Conservation (phyloP, 2,888 invertebrate genomes). For the Geotrupes spiniger region DNA sequence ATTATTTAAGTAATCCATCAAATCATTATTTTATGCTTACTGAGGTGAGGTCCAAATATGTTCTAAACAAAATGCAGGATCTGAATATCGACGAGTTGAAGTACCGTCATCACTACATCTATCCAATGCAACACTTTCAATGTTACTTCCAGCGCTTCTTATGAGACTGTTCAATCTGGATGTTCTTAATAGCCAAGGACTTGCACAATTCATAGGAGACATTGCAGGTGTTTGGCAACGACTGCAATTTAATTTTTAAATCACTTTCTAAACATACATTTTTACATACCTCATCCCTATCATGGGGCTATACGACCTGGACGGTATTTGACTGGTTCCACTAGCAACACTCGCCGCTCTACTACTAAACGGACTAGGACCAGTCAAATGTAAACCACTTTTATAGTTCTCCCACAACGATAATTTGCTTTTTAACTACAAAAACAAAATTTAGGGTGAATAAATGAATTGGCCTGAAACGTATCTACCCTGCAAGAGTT, state of each 20-base stretch:
- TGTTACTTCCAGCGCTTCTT: conserved; percentile 28
- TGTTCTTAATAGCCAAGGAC: conserved; percentile 38
- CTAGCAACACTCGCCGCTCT: conserved; percentile 33
- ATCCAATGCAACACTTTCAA: conserved; percentile 43
- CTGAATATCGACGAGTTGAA: conserved; percentile 43
- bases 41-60: conserved; percentile 65
- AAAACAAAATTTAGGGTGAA: not conserved
- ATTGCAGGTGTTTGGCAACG: conserved; percentile 53
- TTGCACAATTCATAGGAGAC: conserved; percentile 35
- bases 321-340: conserved; percentile 39
- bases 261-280: too few relatives aligned
- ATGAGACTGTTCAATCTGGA: conserved; percentile 37
- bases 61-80: conserved; percentile 85
- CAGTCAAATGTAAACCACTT: conserved; percentile 26
- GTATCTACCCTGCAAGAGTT: conserved; percentile 36
- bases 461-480: not conserved
- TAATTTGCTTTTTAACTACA: conserved; percentile 35
- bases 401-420: conserved; percentile 43
- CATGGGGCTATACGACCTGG: conserved; percentile 55
- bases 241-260: conserved; percentile 38
- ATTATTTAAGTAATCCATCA: too few relatives aligned
- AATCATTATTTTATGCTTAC: too few relatives aligned
- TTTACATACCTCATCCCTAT: conserved; percentile 49
- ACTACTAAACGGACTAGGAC: conserved; percentile 39
- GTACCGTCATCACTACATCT: conserved; percentile 38